phyloP scores from a whole-genome alignment of 2,888 invertebrate genomes.

The Mythimna albipuncta region DNA sequence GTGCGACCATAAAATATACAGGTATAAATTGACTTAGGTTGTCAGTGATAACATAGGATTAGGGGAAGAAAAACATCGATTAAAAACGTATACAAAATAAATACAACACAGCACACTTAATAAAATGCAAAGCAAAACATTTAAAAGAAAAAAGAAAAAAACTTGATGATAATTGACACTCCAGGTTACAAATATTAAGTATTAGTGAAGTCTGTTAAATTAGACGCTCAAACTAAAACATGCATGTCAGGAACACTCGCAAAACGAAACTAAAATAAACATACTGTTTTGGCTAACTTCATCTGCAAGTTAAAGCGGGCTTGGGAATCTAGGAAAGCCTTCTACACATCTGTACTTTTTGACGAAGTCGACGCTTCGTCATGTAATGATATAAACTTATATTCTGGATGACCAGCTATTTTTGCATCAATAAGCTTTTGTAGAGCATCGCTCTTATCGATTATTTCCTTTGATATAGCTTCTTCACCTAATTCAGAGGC shows the following conservation, averaged over 20 bases:
- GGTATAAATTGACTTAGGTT: constrained; percentile 30
- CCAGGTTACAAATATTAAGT: constrained; percentile 1
- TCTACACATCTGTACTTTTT: constrained; percentile 88
- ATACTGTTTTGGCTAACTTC: constrained; percentile 81
- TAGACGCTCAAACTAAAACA: constrained; percentile 46
- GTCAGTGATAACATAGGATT: constrained; percentile 38
- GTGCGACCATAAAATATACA: constrained; percentile 51
- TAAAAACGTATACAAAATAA: constrained; percentile 51
- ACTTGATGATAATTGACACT: neutral
- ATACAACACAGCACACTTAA: constrained; percentile 44
- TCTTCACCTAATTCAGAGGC: constrained; percentile 74
- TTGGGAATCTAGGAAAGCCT: constrained; percentile 68
- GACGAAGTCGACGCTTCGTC: constrained; percentile 80
- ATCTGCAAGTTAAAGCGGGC: constrained; percentile 70
- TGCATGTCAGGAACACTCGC: constrained; percentile 68
- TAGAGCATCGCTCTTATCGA: constrained; percentile 84
- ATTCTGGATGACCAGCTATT: constrained; percentile 85
- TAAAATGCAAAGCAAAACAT: constrained; percentile 52
- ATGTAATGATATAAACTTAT: constrained; percentile 82
- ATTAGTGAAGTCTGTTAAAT: constrained; percentile 24
- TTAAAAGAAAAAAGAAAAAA: neutral
- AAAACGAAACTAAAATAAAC: constrained; percentile 80
- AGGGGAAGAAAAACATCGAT: constrained; percentile 38
- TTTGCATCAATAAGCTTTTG: constrained; percentile 85
- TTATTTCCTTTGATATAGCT: constrained; percentile 77